A percentile compares a stretch with the other conserved stretches of the same genome.
phyloP scores from a whole-genome alignment of 1,140 invertebrate genomes.

The Galleria mellonella region DNA sequence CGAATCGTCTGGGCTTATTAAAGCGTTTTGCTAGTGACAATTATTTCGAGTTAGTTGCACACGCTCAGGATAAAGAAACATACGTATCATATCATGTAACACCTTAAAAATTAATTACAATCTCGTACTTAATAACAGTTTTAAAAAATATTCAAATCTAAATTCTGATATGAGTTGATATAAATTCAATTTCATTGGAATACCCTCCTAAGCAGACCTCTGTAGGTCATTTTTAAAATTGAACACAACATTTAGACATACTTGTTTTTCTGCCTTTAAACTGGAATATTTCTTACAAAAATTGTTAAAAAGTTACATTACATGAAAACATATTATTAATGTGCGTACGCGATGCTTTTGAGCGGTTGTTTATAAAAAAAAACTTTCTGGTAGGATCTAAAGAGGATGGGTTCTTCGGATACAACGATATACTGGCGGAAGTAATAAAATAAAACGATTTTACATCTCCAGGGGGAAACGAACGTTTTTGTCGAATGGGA shows the following conservation, averaged over 20 bases:
- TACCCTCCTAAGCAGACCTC: too few species aligned
- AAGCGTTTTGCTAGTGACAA: not conserved
- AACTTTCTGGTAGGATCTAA: conserved; percentile 27
- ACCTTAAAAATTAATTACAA: too few species aligned
- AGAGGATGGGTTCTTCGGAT: conserved; percentile 45
- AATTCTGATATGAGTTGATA: not conserved
- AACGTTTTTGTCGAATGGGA: conserved; percentile 71
- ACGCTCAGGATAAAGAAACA: too few species aligned
- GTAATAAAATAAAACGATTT: conserved; percentile 74
- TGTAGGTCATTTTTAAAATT: too few species aligned
- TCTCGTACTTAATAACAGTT: too few species aligned
- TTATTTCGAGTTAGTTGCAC: too few species aligned
- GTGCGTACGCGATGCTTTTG: not conserved
- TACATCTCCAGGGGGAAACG: conserved; percentile 70
- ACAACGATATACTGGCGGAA: conserved; percentile 68
- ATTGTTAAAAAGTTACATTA: too few species aligned
- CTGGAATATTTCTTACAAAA: too few species aligned
- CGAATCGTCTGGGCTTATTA: conserved; percentile 1
- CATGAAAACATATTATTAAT: too few species aligned
- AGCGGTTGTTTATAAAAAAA: conserved; percentile 34
- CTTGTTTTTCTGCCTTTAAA: too few species aligned
- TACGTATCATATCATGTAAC: too few species aligned
- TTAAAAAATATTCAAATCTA: not conserved
- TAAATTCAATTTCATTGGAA: not conserved
- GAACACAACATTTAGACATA: too few species aligned